Conservation (phyloP, 2,888 invertebrate genomes). For the Chydorus sphaericus region DNA sequence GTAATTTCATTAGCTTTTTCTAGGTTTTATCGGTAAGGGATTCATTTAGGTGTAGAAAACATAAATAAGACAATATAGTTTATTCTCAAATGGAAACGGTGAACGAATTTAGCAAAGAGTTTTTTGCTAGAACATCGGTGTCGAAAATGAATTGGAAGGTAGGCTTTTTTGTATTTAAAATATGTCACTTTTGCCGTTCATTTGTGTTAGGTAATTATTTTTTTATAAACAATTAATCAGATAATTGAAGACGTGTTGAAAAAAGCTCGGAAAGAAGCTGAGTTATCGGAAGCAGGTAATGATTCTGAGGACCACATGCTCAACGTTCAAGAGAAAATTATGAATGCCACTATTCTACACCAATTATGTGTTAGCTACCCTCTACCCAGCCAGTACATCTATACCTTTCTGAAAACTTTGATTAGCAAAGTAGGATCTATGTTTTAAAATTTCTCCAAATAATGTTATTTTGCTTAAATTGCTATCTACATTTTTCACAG, state of each 20-base stretch:
- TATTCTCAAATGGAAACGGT: no score
- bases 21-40: no score
- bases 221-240: not conserved
- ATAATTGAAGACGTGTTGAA: not conserved
- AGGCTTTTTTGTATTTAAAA: not conserved
- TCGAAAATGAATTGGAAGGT: constrained; percentile 2
- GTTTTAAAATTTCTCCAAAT: not conserved
- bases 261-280: not conserved
- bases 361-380: constrained; percentile 42
- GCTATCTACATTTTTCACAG: not conserved
- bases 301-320: not conserved
- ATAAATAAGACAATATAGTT: no score
- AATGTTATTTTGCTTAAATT: not conserved
- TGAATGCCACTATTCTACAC: constrained; percentile 42
- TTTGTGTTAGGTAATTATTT: not conserved
- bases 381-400: constrained; percentile 43
- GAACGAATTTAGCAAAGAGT: not conserved
- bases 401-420: constrained; percentile 47
- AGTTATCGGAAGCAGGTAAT: not conserved
- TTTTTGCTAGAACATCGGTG: not conserved
- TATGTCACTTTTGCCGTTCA: not conserved
- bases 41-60: no score
- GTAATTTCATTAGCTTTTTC: no score
- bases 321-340: constrained; percentile 38
- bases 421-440: constrained; percentile 30